Base-by-base conservation (phyloP, 2,113 vertebrate species). In the Tachycineta bicolor region DNA sequence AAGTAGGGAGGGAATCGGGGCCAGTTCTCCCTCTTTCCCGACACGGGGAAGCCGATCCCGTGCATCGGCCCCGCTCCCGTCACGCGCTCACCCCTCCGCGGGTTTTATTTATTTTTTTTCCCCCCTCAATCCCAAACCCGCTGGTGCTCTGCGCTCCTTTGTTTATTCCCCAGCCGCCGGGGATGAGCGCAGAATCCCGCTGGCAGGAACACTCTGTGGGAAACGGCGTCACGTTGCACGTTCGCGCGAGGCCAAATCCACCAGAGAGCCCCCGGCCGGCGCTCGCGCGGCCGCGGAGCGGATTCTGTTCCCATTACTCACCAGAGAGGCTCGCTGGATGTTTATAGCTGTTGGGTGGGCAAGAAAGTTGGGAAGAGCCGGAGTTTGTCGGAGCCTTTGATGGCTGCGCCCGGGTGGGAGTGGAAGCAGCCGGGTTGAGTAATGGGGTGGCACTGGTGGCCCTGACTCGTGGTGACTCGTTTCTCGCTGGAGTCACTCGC, bases 181-280 rank as follows among this genome's bases (percentile, higher is more conserved):
- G 17, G 78, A 90, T 52, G 94, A 97, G 90, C 75, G 31, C 58
- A 68, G 55, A 73, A 10, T 9, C 24, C 60, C 63, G 3, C 83
- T 96, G 94, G 96, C 96, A 94, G 47, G 94, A 96, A 94, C 94
- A 78, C 28, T 93, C 37, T 94, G 93, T 91, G 95, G 92, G 95
- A 94, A 93, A 88, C 89, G 67, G 2, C 89, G 44, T 56, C 93
- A 83, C 81, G 37, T 62, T 17, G 81, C 84, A 8, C 67, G 9
- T 16, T 89, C 49, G 94, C 22, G 53, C 77, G 28, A 43, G 23
- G 70, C 88, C 94, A 90, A 91, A 95, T 50, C 88, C 96, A 73
- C 84, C 28, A 29, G 91, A 88, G 71, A 86, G 83, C 62, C 62
- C 50, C 37, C 3, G 24, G 87, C 60, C 25, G 70, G 86, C 21